These are phyloP conservation scores for Bursaphelenchus okinawaensis DNA, from an alignment of 2,888 invertebrate species.

Conservation along the genomic window DNA sequence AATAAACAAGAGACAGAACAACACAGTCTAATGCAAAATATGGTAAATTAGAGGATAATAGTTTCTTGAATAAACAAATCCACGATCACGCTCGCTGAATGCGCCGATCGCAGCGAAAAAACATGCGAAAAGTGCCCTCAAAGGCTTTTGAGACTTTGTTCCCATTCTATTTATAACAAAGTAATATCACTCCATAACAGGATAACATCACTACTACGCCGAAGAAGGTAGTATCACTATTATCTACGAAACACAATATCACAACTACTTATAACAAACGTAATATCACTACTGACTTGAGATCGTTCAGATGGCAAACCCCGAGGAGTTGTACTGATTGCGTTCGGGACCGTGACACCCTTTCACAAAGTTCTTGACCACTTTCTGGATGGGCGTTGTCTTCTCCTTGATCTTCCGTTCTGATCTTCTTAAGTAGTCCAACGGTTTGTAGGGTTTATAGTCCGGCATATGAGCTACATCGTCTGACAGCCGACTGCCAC, in stretches of 20 bases:
- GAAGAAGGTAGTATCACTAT: no score
- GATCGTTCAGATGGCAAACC: neutral
- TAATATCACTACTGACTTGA: no score
- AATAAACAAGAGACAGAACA: neutral
- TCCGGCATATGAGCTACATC: slow-evolving; percentile 8
- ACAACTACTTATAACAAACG: no score
- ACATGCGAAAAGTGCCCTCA: neutral
- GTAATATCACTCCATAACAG: no score
- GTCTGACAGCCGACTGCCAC: slow-evolving; percentile 29
- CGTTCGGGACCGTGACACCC: neutral
- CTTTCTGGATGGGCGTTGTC: neutral
- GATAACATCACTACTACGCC: no score
- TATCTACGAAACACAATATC: no score
- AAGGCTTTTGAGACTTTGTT: neutral
- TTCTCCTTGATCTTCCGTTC: neutral
- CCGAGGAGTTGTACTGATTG: neutral
- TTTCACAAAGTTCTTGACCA: neutral
- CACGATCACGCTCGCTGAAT: slow-evolving; percentile 31
- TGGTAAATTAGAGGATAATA: slow-evolving; percentile 2
- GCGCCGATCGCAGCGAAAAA: slow-evolving; percentile 22
- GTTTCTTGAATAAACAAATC: slow-evolving; percentile 3
- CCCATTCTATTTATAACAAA: neutral
- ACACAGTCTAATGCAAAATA: neutral
- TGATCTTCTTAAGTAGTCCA: neutral
- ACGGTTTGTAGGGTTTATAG: neutral